Evolutionary conservation across 2,888 invertebrate genomes (phyloP), one percentile per base, ranked within the genome.

Genomic region (Cerastis rubricosa): DNA sequence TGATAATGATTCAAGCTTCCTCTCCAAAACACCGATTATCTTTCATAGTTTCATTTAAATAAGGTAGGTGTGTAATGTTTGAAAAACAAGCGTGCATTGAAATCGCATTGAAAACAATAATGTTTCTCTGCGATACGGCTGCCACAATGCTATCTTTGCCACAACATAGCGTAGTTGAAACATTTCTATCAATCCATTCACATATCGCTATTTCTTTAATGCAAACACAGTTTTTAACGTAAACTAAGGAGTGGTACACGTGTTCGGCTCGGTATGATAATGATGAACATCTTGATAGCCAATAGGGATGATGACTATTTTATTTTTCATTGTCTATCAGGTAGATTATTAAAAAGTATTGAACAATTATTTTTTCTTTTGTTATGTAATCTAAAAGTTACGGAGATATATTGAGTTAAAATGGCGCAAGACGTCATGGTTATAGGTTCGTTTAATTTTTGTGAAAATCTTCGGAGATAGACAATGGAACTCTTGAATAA

Each of bases 71-170:
- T 9, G 43, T 35, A 25, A 66, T 76, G 59, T 72, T 82, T 82
- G n/a, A 66, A 67, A 81, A 72, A 75, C 70, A 78, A 69, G 61
- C 29, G 47, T 3, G 69, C 35, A 59, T 71, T 78, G 74, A 47
- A 80, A 71, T 69, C 25, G 65, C 74, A 45, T 54, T 59, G 59
- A 76, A 61, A 49, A 78, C 78, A 83, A 82, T 82, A 59, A 69
- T 72, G 69, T 83, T 82, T 75, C 63, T 40, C 35, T 74, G 64
- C 45, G 69, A 82, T 75, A 74, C 19, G 63, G 35, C 51, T 17
- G 35, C 40, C 67, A 74, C 57, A 74, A 72, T 82, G 74, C 54
- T 78, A 65, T 71, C 35, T 51, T 61, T 61, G 71, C 17, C 61
- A 59, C 67, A 71, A 81, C 70, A 76, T 29, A 35, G 68, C 49